Evolutionary conservation across 2,797 vertebrate genomes (phyloP), one percentile per base, ranked within the genome.

Genomic region (Coranthus polyacanthus): DNA sequence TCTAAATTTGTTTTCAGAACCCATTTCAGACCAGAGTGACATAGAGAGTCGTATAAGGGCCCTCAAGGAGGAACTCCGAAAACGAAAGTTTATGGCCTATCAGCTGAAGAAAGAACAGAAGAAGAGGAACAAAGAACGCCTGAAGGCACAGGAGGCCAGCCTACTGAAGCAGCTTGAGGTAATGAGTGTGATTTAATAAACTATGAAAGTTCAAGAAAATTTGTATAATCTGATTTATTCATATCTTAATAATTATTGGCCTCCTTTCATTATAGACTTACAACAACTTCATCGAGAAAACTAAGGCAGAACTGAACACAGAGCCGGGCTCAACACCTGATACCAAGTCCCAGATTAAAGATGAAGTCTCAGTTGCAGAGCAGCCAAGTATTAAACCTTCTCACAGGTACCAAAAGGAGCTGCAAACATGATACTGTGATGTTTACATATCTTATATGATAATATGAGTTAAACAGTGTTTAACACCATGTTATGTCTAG

Each of bases 131-230:
- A 97, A 97, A 84, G 97, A 99, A 72, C 95, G 96, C 5, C 90
- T 99, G 46, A 97, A 97, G 82, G 97, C 97, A n/a, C 95, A 99
- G 81, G 98, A 99, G 87, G 97, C 97, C 54, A 97, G 94, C 81
- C 86, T 99, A 44, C 93, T 98, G 68, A 97, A 96, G 83, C 96
- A 99, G 1, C 92, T 99, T 46, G 95, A 99, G 96, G 98, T 98
- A 71, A 93, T 91, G 93, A 37, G 17, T 24, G 16, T 18, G 39
- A 5, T 20, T 7, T 45, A 37, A 6, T 22, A 20, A 5, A 6
- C 13, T 43, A 12, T 57, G 16, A 11, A n/a, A n/a, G 21, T 42
- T n/a, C 5, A 41, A 41, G n/a, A 41, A 4, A 3, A 41, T 41
- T n/a, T 49, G 3, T 67, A 18, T 58, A 34, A 15, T 3, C 3